These are phyloP conservation scores for Thereva unica DNA, from an alignment of 2,888 invertebrate genomes.

Conservation along the genomic window DNA sequence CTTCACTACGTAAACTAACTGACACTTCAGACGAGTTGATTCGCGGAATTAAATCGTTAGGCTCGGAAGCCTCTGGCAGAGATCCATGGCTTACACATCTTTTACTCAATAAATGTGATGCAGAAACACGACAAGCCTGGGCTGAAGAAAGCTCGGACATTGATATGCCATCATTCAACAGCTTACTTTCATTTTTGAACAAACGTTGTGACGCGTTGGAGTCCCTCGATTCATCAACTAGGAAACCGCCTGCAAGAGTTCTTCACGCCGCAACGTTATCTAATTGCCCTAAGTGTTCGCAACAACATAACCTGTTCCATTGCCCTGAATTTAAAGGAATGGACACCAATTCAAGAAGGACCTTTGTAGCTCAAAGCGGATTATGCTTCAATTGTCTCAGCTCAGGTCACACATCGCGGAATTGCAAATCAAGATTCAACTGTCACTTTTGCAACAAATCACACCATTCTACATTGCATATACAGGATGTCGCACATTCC, in stretches of 20 bases:
- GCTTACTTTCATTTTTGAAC: no score
- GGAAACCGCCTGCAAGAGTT: not conserved
- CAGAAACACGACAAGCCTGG: no score
- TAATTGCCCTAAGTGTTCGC: not conserved
- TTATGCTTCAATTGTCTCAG: slow-evolving; percentile 12
- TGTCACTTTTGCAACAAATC: slow-evolving; percentile 6
- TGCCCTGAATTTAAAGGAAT: slow-evolving; percentile 10
- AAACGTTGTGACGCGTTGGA: no score
- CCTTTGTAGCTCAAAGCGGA: not conserved
- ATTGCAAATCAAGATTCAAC: not conserved
- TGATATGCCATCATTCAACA: no score
- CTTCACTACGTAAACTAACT: no score
- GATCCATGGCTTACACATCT: no score
- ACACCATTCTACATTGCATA: not conserved
- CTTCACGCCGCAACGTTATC: not conserved
- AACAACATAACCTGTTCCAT: not conserved
- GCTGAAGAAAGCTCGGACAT: no score
- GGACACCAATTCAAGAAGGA: not conserved
- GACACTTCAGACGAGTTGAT: no score
- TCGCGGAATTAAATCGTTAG: no score
- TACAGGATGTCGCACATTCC: not conserved
- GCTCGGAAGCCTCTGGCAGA: no score
- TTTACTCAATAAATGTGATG: no score
- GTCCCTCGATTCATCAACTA: not conserved
- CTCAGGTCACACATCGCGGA: not conserved